Base-by-base conservation (phyloP, 2,888 invertebrate genomes). In the Yponomeuta evonymella region DNA sequence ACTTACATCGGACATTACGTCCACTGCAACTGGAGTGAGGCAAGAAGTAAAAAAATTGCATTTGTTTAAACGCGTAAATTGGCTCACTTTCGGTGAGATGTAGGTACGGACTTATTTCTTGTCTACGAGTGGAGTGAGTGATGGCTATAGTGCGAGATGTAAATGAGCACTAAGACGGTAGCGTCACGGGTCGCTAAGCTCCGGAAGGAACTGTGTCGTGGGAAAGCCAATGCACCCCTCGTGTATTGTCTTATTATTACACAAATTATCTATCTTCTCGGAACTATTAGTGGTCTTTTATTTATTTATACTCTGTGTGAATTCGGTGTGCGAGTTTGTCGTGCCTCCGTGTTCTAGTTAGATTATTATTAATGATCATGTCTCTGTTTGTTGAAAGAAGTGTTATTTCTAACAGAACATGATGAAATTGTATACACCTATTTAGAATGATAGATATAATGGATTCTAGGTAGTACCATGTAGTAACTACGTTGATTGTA, bases 161-260 rank as follows among this genome's bases (percentile, higher is more conserved):
- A 58, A 58, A 58, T 8, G 68, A 67, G 69, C 75, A 71, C 73
- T 71, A 83, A 88, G 88, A 87, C 89, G 80, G 88, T 88, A 87
- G 89, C 88, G 88, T 86, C 85, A 88, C 84, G 91, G 91, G 90
- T 91, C 90, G 86, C 78, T 80, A 86, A 43, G 79, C 81, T 85
- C 84, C 89, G 90, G 90, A 90, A 90, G 91, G 89, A 90, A 90
- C 90, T 78, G 76, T 71, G 74, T 74, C 89, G 90, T 91, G 91
- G 86, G 91, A 91, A 90, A 80, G 74, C 72, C 72, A 75, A 77
- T 75, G 77, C 80, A 79, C 83, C 83, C 83, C 80, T 79, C 78
- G 76, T 79, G 79, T 79, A 70, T 62, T 79, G 66, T 70, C 70
- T 70, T 70, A 70, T 63, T 62, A 63, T 70, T 58, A 58, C 51